Conservation (phyloP, 1,140 invertebrate species). For the Rhagoletis zephyria region DNA sequence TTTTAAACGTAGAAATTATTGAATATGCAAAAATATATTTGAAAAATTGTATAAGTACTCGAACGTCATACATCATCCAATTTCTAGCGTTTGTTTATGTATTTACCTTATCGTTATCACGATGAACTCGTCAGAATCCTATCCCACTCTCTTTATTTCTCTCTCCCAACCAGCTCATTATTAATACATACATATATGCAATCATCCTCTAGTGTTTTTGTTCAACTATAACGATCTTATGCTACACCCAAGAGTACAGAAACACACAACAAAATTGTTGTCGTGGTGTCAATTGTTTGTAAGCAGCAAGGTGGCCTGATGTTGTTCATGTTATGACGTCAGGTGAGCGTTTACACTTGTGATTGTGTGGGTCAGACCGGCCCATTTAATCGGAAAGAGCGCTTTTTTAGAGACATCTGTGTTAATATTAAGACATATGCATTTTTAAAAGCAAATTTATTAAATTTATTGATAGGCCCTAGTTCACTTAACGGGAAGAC, state of each 20-base stretch:
- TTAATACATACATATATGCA: too few relatives aligned
- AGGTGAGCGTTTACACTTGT: background rate
- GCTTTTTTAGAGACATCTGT: too few relatives aligned
- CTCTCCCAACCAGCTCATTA: too few relatives aligned
- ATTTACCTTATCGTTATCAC: background rate
- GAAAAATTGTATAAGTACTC: background rate
- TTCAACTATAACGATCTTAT: background rate
- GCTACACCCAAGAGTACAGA: background rate
- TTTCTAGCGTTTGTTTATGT: background rate
- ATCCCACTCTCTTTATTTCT: background rate
- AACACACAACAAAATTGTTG: background rate
- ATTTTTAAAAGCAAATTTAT: too few relatives aligned
- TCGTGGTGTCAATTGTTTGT: conserved; percentile 11
- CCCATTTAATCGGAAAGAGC: too few relatives aligned
- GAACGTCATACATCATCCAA: conserved; percentile 13
- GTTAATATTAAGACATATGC: too few relatives aligned
- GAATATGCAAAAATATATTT: background rate
- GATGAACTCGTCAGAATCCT: background rate
- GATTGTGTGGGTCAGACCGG: too few relatives aligned
- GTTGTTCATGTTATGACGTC: conserved; percentile 35
- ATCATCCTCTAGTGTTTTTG: too few relatives aligned
- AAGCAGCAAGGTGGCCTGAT: conserved; percentile 18
- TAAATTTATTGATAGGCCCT: too few relatives aligned
- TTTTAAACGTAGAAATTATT: background rate
- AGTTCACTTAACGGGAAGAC: too few relatives aligned